Percentiles rank a stretch among this genome's conserved stretches.
Conservation (phyloP, 1,140 invertebrate species). For the Mizuhopecten yessoensis region DNA sequence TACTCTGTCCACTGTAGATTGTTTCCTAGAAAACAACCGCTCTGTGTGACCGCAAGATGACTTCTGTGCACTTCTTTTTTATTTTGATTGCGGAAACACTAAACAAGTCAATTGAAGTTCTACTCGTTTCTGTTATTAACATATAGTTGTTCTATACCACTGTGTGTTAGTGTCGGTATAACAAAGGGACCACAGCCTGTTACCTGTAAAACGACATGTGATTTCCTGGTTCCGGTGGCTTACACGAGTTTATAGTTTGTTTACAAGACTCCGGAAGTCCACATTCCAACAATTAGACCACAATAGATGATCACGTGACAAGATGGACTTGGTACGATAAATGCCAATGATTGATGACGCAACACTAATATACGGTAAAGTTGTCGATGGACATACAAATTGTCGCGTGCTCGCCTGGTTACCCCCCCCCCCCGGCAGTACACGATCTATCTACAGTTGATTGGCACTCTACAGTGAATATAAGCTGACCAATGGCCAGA, state of each 20-base stretch:
- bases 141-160: background rate
- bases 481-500: too few relatives aligned
- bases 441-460: too few relatives aligned
- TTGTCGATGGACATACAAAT: background rate
- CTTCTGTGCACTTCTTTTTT: background rate
- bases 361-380: background rate
- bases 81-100: background rate
- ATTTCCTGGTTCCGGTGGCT: background rate
- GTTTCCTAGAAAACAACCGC: too few relatives aligned
- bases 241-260: constrained; percentile 1
- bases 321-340: background rate
- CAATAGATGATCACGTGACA: background rate
- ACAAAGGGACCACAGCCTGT: background rate
- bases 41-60: background rate
- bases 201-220: background rate
- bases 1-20: background rate
- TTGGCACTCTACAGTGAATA: too few relatives aligned
- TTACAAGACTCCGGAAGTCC: constrained; percentile 24
- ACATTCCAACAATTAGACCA: constrained; percentile 38
- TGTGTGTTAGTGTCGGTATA: background rate
- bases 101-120: background rate
- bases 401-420: background rate
- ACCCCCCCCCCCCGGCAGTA: background rate
- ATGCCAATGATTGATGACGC: background rate
- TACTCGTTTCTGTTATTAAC: background rate